Evolutionary conservation across 2,113 vertebrate species (phyloP).

Genomic region (Corythornis cristatus): DNA sequence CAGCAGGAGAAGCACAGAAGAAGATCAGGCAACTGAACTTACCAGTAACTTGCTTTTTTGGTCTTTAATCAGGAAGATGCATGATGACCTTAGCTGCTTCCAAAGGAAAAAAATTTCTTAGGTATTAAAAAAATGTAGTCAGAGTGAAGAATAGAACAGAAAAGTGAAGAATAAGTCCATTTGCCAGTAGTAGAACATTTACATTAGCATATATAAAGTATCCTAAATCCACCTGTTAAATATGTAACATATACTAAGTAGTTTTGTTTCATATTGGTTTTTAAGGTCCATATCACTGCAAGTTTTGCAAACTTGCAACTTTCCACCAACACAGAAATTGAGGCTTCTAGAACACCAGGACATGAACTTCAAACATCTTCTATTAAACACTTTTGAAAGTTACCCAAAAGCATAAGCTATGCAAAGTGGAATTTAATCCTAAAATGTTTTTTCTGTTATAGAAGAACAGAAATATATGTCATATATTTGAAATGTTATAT

Average conservation of each 20-base stretch:
- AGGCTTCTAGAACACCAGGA: not conserved
- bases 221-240: not conserved
- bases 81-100: not conserved
- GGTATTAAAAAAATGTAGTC: not conserved
- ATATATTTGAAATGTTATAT: not conserved
- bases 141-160: not conserved
- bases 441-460: not conserved
- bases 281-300: not conserved
- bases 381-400: not conserved
- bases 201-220: not conserved
- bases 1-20: not conserved
- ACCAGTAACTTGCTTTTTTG: not conserved
- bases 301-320: not conserved
- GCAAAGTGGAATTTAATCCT: not conserved
- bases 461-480: not conserved
- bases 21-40: not conserved
- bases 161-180: not conserved
- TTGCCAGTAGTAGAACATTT: not conserved
- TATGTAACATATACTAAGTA: not conserved
- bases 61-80: not conserved
- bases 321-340: not conserved
- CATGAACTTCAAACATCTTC: not conserved
- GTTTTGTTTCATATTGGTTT: not conserved
- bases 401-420: not conserved
- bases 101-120: not conserved